phyloP scores from a whole-genome alignment of 2,888 invertebrate species.

The Drosophila imparisetae region DNA sequence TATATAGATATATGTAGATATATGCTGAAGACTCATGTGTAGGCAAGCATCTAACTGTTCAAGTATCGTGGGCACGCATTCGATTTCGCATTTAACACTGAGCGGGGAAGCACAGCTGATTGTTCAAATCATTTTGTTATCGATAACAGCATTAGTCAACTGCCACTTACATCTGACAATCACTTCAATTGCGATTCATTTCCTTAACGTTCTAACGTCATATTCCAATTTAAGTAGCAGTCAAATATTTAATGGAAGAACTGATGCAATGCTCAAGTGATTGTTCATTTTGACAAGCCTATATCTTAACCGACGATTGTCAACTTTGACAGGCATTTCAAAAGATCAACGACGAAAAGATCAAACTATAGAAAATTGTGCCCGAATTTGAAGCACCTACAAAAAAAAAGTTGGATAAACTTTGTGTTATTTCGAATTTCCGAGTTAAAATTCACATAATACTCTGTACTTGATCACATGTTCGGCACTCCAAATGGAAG shows the following conservation, averaged over 20 bases:
- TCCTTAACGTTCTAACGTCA: not conserved
- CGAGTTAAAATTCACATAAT: not conserved
- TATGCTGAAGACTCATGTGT: not conserved
- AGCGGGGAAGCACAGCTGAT: conserved; percentile 2
- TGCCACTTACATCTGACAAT: not conserved
- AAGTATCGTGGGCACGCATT: conserved; percentile 45
- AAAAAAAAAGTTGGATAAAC: not conserved
- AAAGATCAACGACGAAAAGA: not conserved
- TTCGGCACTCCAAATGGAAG: not conserved
- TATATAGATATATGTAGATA: conserved; percentile 1
- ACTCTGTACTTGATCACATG: not conserved
- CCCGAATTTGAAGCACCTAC: not conserved
- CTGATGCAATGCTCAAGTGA: not conserved
- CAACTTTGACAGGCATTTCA: not conserved
- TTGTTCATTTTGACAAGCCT: not conserved
- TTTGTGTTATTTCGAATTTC: not conserved
- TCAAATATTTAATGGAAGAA: not conserved
- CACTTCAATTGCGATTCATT: not conserved
- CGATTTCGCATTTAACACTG: conserved; percentile 19
- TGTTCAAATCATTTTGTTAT: not conserved
- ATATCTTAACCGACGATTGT: not conserved
- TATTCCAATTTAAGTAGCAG: not conserved
- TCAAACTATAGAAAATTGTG: not conserved
- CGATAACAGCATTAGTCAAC: not conserved
- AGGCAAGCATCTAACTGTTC: conserved; percentile 46